Percentiles rank a stretch among this genome's conserved stretches.
Conservation (phyloP, 1,140 invertebrate species). For the Aphis gossypii region DNA sequence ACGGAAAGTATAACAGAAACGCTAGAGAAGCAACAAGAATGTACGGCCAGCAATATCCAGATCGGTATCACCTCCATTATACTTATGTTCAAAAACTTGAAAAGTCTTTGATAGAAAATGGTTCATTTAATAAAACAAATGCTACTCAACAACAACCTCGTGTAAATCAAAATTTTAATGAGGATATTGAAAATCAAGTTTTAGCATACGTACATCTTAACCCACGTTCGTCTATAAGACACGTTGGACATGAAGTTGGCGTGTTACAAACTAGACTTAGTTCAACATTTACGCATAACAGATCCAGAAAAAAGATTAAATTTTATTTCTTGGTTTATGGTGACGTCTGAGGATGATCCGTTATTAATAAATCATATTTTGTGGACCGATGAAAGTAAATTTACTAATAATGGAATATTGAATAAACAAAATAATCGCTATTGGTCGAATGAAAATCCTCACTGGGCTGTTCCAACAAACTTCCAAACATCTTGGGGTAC, state of each 20-base stretch:
- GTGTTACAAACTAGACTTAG: neutral
- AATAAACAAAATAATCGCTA: too few relatives aligned
- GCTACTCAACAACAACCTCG: neutral
- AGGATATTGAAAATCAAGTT: too few relatives aligned
- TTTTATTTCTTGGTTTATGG: too few relatives aligned
- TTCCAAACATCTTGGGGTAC: too few relatives aligned
- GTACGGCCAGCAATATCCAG: neutral
- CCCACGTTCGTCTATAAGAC: neutral
- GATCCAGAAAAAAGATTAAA: too few relatives aligned
- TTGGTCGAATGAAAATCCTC: too few relatives aligned
- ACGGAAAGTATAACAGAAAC: neutral
- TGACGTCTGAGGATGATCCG: too few relatives aligned
- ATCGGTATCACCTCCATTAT: neutral
- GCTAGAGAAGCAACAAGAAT: neutral
- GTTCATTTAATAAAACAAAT: neutral
- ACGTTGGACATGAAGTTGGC: neutral
- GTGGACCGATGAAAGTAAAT: too few relatives aligned
- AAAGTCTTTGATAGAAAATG: neutral
- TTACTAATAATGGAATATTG: too few relatives aligned
- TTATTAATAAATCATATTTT: too few relatives aligned
- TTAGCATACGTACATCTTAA: neutral
- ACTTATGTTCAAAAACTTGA: slow-evolving; percentile 8
- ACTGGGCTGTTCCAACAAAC: too few relatives aligned
- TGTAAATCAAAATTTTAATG: neutral
- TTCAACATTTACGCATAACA: too few relatives aligned